Evolutionary conservation across 2,888 invertebrate species (phyloP).

Genomic region (Drosophila nr. perissopoda): DNA sequence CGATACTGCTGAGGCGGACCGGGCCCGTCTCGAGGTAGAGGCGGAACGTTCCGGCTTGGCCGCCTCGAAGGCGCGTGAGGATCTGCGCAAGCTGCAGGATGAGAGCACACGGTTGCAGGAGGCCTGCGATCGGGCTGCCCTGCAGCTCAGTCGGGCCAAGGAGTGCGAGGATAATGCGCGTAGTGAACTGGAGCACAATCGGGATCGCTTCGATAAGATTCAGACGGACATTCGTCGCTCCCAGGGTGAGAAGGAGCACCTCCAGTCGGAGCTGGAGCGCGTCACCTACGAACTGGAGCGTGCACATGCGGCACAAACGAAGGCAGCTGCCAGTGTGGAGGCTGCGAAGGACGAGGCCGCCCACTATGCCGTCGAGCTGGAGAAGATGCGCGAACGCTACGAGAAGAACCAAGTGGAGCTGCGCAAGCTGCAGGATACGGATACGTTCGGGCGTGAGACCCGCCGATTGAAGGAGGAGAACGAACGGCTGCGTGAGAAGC

Average conservation of each 20-base stretch:
- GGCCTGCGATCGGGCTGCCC: slow-evolving; percentile 93
- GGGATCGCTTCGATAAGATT: slow-evolving; percentile 94
- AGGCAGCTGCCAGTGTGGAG: slow-evolving; percentile 93
- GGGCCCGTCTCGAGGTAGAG: slow-evolving; percentile 93
- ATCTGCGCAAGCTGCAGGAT: slow-evolving; percentile 94
- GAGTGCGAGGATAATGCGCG: slow-evolving; percentile 96
- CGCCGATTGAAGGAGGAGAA: slow-evolving; percentile 92
- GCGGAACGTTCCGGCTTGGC: slow-evolving; percentile 93
- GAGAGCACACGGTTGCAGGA: slow-evolving; percentile 94
- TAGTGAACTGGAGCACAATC: slow-evolving; percentile 94
- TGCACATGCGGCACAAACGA: slow-evolving; percentile 93
- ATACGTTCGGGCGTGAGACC: slow-evolving; percentile 92
- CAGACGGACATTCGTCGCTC: slow-evolving; percentile 93
- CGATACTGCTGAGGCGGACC: slow-evolving; percentile 94
- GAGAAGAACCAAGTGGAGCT: slow-evolving; percentile 93
- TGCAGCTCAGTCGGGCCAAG: slow-evolving; percentile 93
- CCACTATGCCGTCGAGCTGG: slow-evolving; percentile 93
- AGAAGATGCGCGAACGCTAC: slow-evolving; percentile 96
- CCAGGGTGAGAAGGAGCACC: slow-evolving; percentile 94
- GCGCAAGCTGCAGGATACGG: slow-evolving; percentile 92
- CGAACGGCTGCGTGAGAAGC: slow-evolving; percentile 91
- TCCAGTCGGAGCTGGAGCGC: slow-evolving; percentile 93
- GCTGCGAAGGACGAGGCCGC: slow-evolving; percentile 96
- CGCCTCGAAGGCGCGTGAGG: slow-evolving; percentile 92
- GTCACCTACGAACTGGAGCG: slow-evolving; percentile 94